A percentile compares a stretch with the other conserved stretches of the same genome.
phyloP scores from a whole-genome alignment of 2,113 vertebrate genomes.

The Atractosteus spatula region DNA sequence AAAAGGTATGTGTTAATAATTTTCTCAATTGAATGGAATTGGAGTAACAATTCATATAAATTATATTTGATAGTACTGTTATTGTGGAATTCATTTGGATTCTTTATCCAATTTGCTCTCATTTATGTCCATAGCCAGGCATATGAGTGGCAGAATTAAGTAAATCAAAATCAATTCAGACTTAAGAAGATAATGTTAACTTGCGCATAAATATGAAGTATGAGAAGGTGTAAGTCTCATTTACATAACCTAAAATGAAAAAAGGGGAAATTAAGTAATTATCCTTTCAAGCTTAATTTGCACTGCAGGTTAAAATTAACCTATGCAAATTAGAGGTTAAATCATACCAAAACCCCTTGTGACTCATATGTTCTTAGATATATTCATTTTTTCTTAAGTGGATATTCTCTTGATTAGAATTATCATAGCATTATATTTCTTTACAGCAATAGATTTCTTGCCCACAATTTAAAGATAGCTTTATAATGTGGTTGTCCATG shows the following conservation, averaged over 20 bases:
- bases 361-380: slow-evolving; percentile 41
- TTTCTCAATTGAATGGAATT: slow-evolving; percentile 35
- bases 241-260: slow-evolving; percentile 86
- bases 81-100: slow-evolving; percentile 62
- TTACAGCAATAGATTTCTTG: not conserved
- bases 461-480: not conserved
- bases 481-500: not conserved
- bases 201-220: slow-evolving; percentile 67
- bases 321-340: slow-evolving; percentile 84
- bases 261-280: slow-evolving; percentile 88
- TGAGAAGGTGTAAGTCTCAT: slow-evolving; percentile 77
- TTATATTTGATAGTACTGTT: slow-evolving; percentile 42
- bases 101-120: slow-evolving; percentile 58
- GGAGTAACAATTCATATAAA: slow-evolving; percentile 30
- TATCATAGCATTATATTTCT: not conserved
- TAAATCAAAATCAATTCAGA: slow-evolving; percentile 66
- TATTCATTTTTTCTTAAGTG: slow-evolving; percentile 23
- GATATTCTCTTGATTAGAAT: slow-evolving; percentile 30
- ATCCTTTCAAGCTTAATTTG: slow-evolving; percentile 94
- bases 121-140: slow-evolving; percentile 41
- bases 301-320: slow-evolving; percentile 93
- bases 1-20: slow-evolving; percentile 19
- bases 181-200: slow-evolving; percentile 23
- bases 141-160: slow-evolving; percentile 73
- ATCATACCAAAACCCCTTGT: slow-evolving; percentile 51